Base-by-base conservation (phyloP, 1,140 invertebrate genomes). In the Diorhabda elongata region DNA sequence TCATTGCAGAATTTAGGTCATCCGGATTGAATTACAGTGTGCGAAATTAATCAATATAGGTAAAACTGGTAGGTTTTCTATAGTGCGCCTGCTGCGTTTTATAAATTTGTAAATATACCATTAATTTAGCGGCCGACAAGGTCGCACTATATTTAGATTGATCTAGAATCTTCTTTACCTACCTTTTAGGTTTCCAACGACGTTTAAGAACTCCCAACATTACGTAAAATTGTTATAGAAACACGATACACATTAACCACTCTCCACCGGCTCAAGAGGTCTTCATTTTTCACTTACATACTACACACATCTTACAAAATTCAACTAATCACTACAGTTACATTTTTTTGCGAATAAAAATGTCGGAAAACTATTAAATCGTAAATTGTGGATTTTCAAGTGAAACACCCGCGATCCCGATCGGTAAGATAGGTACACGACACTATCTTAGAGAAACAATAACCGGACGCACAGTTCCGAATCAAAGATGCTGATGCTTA, bases 131-230 rank as follows among this genome's bases (percentile, higher is more conserved):
- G 45, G 45, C 63, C 6, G 59, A 56, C 71, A 72, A 72, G 71
- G 67, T 64, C 65, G 67, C 5, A 64, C 61, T 69, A 69, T 67
- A 61, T 67, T 69, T 69, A 72, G 43, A 58, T 57, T 11, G 9
- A 62, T 9, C 44, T 56, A 62, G 67, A 47, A 44, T 43, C 59
- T 62, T 26, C 26, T 65, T 42, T 59, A 57, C 64, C 41, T 76
- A 78, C 77, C 77, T 79, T 78, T 79, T 79, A 45, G 77, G 77
- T 73, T 78, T 79, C 77, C 76, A 79, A 73, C 77, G 76, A 61
- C 77, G 75, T 66, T 79, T 79, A n/a, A 79, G 69, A 59, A 79
- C 77, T 58, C 76, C 77, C 68, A 79, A 69, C 77, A 79, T 79
- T 67, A 74, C 69, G 66, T 60, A 60, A 69, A 73, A 57, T 69